Evolutionary conservation across 2,888 invertebrate species (phyloP).

Genomic region (Oscheius sp.): DNA sequence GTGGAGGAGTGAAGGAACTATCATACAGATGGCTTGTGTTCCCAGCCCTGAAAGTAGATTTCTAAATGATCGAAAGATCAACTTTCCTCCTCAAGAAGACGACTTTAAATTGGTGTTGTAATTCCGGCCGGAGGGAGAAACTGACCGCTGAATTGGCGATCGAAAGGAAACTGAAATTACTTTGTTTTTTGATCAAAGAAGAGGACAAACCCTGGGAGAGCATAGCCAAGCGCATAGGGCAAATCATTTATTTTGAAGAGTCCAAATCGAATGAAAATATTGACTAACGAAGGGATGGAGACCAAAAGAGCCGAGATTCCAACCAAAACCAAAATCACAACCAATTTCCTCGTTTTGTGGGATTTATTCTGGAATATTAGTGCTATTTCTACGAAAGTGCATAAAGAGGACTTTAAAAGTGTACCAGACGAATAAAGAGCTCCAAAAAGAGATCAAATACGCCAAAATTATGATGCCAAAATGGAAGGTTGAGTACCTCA

Average conservation of each 20-base stretch:
- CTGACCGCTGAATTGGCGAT: constrained; percentile 12
- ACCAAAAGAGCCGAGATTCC: background rate
- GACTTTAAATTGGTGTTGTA: background rate
- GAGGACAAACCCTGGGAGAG: constrained; percentile 2
- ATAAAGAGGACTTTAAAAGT: background rate
- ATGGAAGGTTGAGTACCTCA: constrained; percentile 58
- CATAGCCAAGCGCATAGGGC: background rate
- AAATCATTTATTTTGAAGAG: background rate
- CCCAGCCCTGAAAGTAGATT: background rate
- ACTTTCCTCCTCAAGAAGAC: background rate
- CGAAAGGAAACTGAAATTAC: constrained; percentile 13
- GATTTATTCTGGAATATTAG: background rate
- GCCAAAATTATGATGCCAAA: constrained; percentile 52
- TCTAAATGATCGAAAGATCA: too few species aligned
- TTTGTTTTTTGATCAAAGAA: too few species aligned
- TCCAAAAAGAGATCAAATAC: constrained; percentile 53
- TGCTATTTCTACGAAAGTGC: background rate
- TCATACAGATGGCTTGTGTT: background rate
- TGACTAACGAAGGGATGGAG: background rate
- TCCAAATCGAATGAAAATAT: background rate
- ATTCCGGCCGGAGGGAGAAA: background rate
- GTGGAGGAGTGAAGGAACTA: background rate
- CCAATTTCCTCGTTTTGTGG: background rate
- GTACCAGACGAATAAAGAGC: background rate
- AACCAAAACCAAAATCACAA: background rate